Conservation (phyloP, 2,113 vertebrate genomes). For the Malaclemys terrapin region DNA sequence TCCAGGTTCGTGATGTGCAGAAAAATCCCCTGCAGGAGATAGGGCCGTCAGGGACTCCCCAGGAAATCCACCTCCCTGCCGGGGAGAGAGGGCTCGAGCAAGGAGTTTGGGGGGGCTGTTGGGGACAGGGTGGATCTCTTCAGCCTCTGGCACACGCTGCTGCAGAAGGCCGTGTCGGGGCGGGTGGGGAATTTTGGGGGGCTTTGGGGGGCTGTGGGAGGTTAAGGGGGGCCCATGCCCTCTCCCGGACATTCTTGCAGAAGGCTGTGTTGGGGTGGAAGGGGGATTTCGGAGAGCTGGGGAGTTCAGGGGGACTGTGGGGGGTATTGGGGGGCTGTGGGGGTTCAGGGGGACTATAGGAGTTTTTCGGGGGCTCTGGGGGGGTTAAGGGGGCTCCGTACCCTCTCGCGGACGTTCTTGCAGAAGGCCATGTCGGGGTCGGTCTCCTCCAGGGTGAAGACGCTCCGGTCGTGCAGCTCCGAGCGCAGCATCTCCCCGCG, state of each 20-base stretch:
- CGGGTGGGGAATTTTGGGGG: background rate
- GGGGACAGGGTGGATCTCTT: no score
- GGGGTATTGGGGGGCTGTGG: background rate
- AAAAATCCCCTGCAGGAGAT: constrained; percentile 78
- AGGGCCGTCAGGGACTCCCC: no score
- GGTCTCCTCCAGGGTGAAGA: constrained; percentile 74
- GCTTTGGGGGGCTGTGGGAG: background rate
- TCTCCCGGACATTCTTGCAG: constrained; percentile 80
- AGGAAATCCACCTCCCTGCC: background rate
- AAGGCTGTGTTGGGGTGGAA: constrained; percentile 84
- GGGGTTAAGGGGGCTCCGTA: background rate
- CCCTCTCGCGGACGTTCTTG: constrained; percentile 79
- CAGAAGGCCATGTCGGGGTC: constrained; percentile 87
- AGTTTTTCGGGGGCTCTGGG: background rate
- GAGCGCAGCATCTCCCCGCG: constrained; percentile 74
- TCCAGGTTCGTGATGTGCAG: constrained; percentile 84
- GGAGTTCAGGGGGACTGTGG: background rate
- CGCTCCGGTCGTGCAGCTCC: constrained; percentile 67
- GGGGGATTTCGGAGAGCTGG: background rate
- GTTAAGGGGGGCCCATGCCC: constrained; percentile 60
- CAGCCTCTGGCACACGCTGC: no score
- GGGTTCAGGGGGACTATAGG: background rate
- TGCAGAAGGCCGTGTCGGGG: background rate
- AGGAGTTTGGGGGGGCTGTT: no score
- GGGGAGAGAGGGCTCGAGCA: background rate